Conservation (phyloP, 1,140 invertebrate species). For the Lucilia cuprina region DNA sequence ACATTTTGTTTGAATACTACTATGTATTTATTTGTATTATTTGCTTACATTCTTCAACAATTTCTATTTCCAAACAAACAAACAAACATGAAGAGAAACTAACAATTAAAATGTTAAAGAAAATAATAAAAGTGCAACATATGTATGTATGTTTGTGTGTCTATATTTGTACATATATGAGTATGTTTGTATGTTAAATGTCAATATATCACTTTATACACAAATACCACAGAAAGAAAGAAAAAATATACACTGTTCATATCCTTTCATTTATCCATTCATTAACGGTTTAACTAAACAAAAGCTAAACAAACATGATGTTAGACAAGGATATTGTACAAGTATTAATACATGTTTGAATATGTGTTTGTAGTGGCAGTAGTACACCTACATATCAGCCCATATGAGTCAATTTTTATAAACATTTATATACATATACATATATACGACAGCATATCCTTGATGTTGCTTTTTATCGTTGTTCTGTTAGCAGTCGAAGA, state of each 20-base stretch:
- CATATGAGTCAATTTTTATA: too few species aligned
- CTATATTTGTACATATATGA: background rate
- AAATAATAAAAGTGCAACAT: background rate
- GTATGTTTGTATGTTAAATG: background rate
- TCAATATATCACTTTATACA: background rate
- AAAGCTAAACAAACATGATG: slow-evolving; percentile 6
- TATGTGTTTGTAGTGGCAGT: too few species aligned
- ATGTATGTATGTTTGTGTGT: too few species aligned
- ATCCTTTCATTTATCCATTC: slow-evolving; percentile 3
- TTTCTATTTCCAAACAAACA: too few species aligned
- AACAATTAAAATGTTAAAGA: slow-evolving; percentile 3
- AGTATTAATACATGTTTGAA: too few species aligned
- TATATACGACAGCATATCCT: background rate
- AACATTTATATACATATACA: too few species aligned
- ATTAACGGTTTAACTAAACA: slow-evolving; percentile 14
- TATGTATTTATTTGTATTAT: background rate
- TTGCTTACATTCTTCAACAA: background rate
- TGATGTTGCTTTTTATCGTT: background rate
- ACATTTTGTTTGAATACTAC: background rate
- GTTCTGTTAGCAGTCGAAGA: background rate
- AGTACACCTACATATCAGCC: too few species aligned
- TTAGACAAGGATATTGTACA: background rate
- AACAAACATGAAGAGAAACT: background rate
- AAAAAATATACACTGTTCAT: background rate
- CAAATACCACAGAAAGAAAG: background rate